Base-by-base conservation (phyloP, 2,888 invertebrate genomes). In the Yponomeuta plumbellus region DNA sequence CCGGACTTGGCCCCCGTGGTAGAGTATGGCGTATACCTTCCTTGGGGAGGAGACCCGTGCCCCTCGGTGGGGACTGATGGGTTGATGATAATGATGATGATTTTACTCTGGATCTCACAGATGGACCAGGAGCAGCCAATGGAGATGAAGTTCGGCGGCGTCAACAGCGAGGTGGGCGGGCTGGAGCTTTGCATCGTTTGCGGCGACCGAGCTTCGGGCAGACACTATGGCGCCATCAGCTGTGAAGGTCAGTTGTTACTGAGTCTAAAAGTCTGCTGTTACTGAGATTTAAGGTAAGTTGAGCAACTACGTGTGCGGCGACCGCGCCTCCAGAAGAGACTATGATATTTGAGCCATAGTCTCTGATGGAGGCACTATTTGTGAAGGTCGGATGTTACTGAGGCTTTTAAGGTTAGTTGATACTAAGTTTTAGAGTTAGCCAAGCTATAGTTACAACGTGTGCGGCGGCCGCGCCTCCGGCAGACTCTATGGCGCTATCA, bases 381-480 rank as follows among this genome's bases (percentile, higher is more conserved):
- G 97, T 90, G 97, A 97, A 92, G 92, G 92, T 90, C 71, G 69
- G 23, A n/a, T 34, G 5, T 8, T 34, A 34, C 34, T 34, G 34
- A 34, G 5, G n/a, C n/a, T 5, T 34, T 34, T 6, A 34, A 34
- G 10, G 34, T 26, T 5, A 26, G 26, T 5, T 26, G 26, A 4
- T 26, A 26, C 26, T 2, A n/a, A n/a, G n/a, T n/a, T n/a, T n/a
- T n/a, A n/a, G 59, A 91, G 95, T 6, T 94, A 95, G 0, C 86
- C 95, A 73, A 98, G 84, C 92, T 97, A 66, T 98, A 98, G 84
- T 66, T 99, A 98, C 85, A 96, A 98, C 21, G 98, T 99, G 34
- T 99, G 98, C 80, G 98, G 98, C 0, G 98, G 99, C 84, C 93
- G 98, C 69, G 98, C 98, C 11, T 98, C 98, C 40, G 98, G 98